A percentile compares a stretch with the other conserved stretches of the same genome.
These are phyloP conservation scores for Sarcophilus harrisii DNA, from an alignment of 2,797 vertebrate species.

Conservation along the genomic window DNA sequence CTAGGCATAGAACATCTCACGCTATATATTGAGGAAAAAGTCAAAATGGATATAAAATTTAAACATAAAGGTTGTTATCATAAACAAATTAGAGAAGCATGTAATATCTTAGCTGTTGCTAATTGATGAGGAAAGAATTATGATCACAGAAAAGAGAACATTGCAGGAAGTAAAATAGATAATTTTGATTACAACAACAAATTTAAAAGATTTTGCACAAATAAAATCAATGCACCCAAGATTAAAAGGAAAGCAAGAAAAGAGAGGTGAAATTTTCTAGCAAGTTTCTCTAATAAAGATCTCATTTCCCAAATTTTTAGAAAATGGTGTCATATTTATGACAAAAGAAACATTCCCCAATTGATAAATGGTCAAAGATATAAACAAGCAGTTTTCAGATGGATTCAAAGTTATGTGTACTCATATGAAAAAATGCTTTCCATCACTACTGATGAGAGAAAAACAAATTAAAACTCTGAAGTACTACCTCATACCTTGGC, in stretches of 20 bases:
- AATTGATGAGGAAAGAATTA: not conserved
- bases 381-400: not conserved
- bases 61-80: not conserved
- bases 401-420: not conserved
- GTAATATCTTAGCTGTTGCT: not conserved
- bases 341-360: not conserved
- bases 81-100: not conserved
- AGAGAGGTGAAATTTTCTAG: not conserved
- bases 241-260: not conserved
- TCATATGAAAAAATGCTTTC: not conserved
- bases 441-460: not conserved
- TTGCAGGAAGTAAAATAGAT: not conserved
- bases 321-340: not conserved
- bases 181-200: not conserved
- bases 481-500: not conserved
- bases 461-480: not conserved
- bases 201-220: not conserved
- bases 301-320: not conserved
- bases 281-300: not conserved
- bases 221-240: not conserved
- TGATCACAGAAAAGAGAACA: not conserved
- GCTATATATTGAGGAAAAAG: not conserved
- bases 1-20: not conserved
- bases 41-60: not conserved
- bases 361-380: not conserved